phyloP scores from a whole-genome alignment of 2,113 vertebrate species.

The Trichomycterus rosablanca region DNA sequence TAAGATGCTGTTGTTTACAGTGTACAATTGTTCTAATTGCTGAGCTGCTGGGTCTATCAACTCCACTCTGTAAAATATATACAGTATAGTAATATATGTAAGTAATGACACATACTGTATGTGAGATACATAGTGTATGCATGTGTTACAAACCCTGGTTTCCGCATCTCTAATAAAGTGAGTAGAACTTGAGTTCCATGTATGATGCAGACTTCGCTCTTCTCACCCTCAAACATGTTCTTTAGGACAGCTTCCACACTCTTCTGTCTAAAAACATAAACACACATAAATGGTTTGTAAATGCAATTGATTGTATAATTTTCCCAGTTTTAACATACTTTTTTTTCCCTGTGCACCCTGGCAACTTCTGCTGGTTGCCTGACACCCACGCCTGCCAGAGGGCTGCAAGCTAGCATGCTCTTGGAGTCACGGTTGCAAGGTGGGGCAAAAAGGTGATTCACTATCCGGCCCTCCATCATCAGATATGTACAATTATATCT shows the following conservation, averaged over 20 bases:
- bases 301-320: background rate
- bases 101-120: background rate
- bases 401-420: too few relatives aligned
- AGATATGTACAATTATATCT: too few relatives aligned
- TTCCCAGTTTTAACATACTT: background rate
- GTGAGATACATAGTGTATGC: background rate
- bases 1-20: constrained; percentile 84
- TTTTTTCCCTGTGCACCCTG: too few relatives aligned
- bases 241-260: constrained; percentile 85
- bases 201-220: constrained; percentile 82
- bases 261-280: constrained; percentile 72
- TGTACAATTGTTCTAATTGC: constrained; percentile 82
- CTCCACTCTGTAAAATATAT: constrained; percentile 74
- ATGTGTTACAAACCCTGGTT: constrained; percentile 78
- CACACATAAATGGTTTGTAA: background rate
- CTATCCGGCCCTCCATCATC: too few relatives aligned
- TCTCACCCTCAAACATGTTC: constrained; percentile 87
- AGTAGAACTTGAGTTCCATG: constrained; percentile 89
- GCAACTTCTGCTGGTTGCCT: too few relatives aligned
- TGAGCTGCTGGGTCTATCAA: constrained; percentile 90
- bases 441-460: too few relatives aligned
- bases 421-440: too few relatives aligned
- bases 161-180: constrained; percentile 82
- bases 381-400: too few relatives aligned
- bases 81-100: background rate